Conservation (phyloP, 2,888 invertebrate species). For the Cantharis rufa region DNA sequence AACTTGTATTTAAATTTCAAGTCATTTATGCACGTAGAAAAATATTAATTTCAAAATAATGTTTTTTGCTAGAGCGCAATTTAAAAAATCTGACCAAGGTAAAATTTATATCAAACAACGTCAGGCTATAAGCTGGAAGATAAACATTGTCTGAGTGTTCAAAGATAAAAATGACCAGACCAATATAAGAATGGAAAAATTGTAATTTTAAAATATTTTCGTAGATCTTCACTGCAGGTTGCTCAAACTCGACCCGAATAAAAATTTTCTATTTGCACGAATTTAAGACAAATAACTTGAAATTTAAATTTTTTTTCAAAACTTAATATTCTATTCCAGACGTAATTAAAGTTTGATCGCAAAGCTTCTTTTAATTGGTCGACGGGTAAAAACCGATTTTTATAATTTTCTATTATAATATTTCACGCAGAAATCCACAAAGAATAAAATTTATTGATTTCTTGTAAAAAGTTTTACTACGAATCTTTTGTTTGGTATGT, state of each 20-base stretch:
- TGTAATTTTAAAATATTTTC: neutral
- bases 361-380: neutral
- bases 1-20: constrained; percentile 7
- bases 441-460: neutral
- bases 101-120: neutral
- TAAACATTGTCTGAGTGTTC: neutral
- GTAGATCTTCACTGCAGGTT: neutral
- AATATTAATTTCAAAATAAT: neutral
- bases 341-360: neutral
- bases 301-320: neutral
- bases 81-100: neutral
- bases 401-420: neutral
- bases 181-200: neutral
- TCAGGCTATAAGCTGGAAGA: neutral
- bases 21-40: neutral
- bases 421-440: neutral
- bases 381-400: neutral
- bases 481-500: neutral
- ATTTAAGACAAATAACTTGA: neutral
- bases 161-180: neutral
- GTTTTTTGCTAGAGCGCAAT: neutral
- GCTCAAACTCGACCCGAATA: neutral
- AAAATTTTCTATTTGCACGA: neutral
- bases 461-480: neutral
- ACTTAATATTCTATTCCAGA: neutral